These are phyloP conservation scores for Protosalanx chinensis DNA, from an alignment of 2,797 vertebrate species.

Conservation along the genomic window DNA sequence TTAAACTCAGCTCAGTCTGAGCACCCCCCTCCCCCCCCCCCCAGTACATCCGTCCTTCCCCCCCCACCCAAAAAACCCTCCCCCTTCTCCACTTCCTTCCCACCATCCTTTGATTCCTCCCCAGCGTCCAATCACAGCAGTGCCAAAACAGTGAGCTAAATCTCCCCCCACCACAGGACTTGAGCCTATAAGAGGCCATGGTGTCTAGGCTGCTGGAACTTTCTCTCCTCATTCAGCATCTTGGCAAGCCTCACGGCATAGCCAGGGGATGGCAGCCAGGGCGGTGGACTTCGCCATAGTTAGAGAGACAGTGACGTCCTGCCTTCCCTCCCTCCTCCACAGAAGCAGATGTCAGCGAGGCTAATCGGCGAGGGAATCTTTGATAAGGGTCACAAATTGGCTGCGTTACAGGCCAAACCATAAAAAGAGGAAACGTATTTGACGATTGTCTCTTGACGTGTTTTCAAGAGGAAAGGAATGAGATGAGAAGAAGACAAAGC, in stretches of 20 bases:
- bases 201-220: slow-evolving; percentile 54
- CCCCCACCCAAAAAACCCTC: slow-evolving; percentile 12
- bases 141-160: slow-evolving; percentile 14
- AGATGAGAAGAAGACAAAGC: slow-evolving; percentile 12
- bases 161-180: slow-evolving; percentile 19
- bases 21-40: slow-evolving; percentile 7
- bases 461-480: slow-evolving; percentile 18
- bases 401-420: slow-evolving; percentile 33
- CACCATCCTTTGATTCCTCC: slow-evolving; percentile 22
- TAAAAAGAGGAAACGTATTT: slow-evolving; percentile 23
- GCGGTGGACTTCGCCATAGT: slow-evolving; percentile 22
- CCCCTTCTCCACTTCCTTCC: slow-evolving; percentile 5
- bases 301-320: slow-evolving; percentile 22
- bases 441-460: slow-evolving; percentile 25
- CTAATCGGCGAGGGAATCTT: slow-evolving; percentile 12
- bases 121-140: slow-evolving; percentile 36
- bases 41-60: slow-evolving; percentile 26
- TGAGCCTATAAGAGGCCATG: slow-evolving; percentile 31
- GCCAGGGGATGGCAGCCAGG: neutral
- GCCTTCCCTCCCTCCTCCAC: slow-evolving; percentile 16
- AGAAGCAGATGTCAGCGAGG: slow-evolving; percentile 18
- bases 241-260: slow-evolving; percentile 46
- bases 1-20: slow-evolving; percentile 98
- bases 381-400: slow-evolving; percentile 25
- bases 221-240: slow-evolving; percentile 34